Evolutionary conservation across 2,113 vertebrate species (phyloP).

Genomic region (Galemys pyrenaicus): DNA sequence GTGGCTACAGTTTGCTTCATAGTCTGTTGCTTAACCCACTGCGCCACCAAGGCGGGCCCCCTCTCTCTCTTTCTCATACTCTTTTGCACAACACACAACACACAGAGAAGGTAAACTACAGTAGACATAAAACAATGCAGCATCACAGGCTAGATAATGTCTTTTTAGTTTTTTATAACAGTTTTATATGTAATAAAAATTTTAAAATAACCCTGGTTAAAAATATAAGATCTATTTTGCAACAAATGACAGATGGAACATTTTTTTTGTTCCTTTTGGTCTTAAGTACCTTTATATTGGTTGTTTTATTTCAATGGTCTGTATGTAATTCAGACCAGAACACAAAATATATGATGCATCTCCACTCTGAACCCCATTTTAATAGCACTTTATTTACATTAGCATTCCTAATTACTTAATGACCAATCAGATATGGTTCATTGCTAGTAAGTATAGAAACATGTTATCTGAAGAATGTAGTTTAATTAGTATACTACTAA

Average conservation of each 20-base stretch:
- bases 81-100: not conserved
- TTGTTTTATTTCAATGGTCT: conserved; percentile 83
- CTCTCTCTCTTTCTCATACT: too few relatives aligned
- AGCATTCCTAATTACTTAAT: conserved; percentile 99
- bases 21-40: too few relatives aligned
- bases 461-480: conserved; percentile 92
- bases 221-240: not conserved
- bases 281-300: conserved; percentile 37
- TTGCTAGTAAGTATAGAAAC: conserved; percentile 92
- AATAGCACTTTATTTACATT: conserved; percentile 97
- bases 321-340: conserved; percentile 81
- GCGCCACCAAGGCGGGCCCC: too few relatives aligned
- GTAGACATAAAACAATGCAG: not conserved
- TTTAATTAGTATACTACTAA: conserved; percentile 95
- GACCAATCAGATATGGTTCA: conserved; percentile 98
- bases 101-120: not conserved
- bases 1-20: too few relatives aligned
- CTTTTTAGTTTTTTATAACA: not conserved
- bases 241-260: not conserved
- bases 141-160: not conserved
- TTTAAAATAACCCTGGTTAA: conserved; percentile 5
- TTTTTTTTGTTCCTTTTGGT: not conserved
- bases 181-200: not conserved
- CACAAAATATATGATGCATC: conserved; percentile 87
- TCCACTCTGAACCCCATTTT: conserved; percentile 86